A percentile compares a stretch with the other conserved stretches of the same genome.
Evolutionary conservation across 2,113 vertebrate genomes (phyloP).

Genomic region (Gadus macrocephalus): DNA sequence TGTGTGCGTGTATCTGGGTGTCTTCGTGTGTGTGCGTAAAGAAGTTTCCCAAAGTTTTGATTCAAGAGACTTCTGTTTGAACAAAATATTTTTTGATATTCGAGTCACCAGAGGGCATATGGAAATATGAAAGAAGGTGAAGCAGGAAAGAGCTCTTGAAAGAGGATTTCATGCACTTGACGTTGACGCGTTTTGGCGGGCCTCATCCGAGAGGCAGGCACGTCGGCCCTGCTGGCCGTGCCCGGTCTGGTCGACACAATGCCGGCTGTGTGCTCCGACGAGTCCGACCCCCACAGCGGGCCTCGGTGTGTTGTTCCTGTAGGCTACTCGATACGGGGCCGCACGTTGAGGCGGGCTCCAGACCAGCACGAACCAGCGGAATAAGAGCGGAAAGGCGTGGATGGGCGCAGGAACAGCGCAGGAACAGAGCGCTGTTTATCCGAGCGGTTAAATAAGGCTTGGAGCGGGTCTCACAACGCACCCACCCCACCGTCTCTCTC

Average conservation of each 20-base stretch:
- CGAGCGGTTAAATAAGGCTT: conserved; percentile 72
- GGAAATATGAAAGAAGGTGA: conserved; percentile 57
- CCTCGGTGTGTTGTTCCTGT: conserved; percentile 71
- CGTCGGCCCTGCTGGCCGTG: conserved; percentile 45
- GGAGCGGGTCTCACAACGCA: conserved; percentile 47
- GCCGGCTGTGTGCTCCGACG: conserved; percentile 56
- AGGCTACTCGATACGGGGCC: conserved; percentile 52
- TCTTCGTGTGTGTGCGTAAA: conserved; percentile 25
- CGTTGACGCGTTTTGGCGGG: conserved; percentile 50
- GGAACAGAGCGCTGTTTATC: conserved; percentile 74
- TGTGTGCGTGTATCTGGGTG: conserved; percentile 15
- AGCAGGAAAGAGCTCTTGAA: conserved; percentile 43
- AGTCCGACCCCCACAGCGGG: conserved; percentile 40
- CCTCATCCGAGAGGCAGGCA: conserved; percentile 45
- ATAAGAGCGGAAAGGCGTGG: conserved; percentile 58
- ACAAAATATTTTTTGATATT: conserved; percentile 62
- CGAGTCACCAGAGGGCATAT: conserved; percentile 55
- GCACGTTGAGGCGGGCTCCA: conserved; percentile 42
- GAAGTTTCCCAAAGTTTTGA: conserved; percentile 42
- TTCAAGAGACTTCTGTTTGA: conserved; percentile 45
- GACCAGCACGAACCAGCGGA: conserved; percentile 55
- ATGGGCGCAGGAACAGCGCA: conserved; percentile 52
- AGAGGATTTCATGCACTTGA: conserved; percentile 48
- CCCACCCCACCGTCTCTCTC: conserved; percentile 26
- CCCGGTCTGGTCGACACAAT: conserved; percentile 53